phyloP scores from a whole-genome alignment of 2,888 invertebrate genomes.

The Nemoura dubitans region DNA sequence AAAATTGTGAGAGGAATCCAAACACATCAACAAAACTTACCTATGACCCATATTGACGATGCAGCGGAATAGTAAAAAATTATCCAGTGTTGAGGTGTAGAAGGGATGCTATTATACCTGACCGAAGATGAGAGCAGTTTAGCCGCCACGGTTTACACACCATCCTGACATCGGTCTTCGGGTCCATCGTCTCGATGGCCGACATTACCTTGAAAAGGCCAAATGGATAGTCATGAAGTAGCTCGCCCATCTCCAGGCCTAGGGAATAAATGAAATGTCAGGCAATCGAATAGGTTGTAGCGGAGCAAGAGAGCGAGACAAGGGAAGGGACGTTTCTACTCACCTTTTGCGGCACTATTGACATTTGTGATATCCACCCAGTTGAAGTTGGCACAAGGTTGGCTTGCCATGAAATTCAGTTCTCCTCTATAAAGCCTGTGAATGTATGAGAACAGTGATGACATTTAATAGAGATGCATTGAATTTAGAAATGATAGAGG shows the following conservation, averaged over 20 bases:
- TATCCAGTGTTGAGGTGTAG: neutral
- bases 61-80: too few species aligned
- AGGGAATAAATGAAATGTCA: conserved; percentile 48
- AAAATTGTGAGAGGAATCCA: too few species aligned
- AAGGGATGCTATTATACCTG: conserved; percentile 60
- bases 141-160: conserved; percentile 87
- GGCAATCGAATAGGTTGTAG: neutral
- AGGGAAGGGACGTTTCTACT: conserved; percentile 50
- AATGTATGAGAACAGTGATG: neutral
- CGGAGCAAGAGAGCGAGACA: too few species aligned
- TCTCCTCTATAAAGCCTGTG: conserved; percentile 39
- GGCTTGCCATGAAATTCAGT: conserved; percentile 40
- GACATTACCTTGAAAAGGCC: conserved; percentile 99
- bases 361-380: conserved; percentile 76
- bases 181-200: conserved; percentile 99
- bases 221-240: conserved; percentile 89
- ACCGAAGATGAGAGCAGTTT: conserved; percentile 86
- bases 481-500: too few species aligned
- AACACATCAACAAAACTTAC: too few species aligned
- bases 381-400: conserved; percentile 62
- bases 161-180: conserved; percentile 99
- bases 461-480: neutral
- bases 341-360: conserved; percentile 69
- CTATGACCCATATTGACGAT: too few species aligned
- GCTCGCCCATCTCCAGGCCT: conserved; percentile 88